Base-by-base conservation (phyloP, 2,888 invertebrate genomes). In the Timema cristinae region DNA sequence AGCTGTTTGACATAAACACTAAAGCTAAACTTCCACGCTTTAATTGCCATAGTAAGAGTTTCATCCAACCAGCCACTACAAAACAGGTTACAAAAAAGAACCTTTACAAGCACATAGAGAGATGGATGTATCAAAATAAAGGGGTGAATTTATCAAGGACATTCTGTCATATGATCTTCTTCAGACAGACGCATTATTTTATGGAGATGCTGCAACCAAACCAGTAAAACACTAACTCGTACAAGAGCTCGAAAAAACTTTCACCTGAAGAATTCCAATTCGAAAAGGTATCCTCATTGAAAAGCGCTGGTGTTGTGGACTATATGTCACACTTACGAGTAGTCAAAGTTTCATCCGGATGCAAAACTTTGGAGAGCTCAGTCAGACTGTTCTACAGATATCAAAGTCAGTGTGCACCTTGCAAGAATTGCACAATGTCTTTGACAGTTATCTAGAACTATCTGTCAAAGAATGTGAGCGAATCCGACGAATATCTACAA, bases 381-480 rank as follows among this genome's bases (percentile, higher is more conserved):
- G 13, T 56, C 6, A 56, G 56, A 56, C 1, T 56, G 56, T 56
- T 56, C 56, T 56, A 56, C 9, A 7, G 56, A 56, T 56, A 11
- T 11, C 56, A 13, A 56, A 56, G 13, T 7, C 56, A 56, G n/a
- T 56, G 8, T 56, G 13, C 10, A 56, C 10, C 56, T 1, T 56
- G 56, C 56, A 56, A 56, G 56, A 56, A 56, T 5, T 56, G 56
- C 56, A 56, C n/a, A 56, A 6, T 11, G 56, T 56, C 56, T 56
- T 56, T 16, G 56, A 56, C n/a, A 56, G 56, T 56, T 56, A 56
- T 56, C 13, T 7, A 0, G 56, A 56, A 56, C 13, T 7, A 56
- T 56, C 56, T 11, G 56, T 56, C 9, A 56, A 56, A 11, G 5
- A 56, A 56, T 13, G 13, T 56, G 56, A 56, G n/a, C n/a, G 56